Conservation (phyloP, 1,140 invertebrate species). For the Drosophila auraria region DNA sequence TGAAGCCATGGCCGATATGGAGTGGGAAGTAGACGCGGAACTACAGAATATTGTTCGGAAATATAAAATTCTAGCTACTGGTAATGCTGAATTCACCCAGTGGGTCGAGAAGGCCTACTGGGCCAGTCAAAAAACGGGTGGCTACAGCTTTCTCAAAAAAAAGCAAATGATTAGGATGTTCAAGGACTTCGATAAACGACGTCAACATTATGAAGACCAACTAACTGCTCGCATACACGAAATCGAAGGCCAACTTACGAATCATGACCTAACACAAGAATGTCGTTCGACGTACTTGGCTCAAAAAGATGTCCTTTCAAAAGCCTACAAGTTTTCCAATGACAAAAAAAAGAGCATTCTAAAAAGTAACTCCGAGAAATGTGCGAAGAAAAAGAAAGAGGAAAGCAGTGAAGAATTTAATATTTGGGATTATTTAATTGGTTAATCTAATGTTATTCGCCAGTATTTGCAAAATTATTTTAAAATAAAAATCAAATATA, state of each 20-base stretch:
- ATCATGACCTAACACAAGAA: background rate
- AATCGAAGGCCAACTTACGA: background rate
- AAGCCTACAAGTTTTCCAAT: background rate
- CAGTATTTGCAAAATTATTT: no score
- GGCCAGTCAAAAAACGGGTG: no score
- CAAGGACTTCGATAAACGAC: background rate
- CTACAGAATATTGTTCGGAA: background rate
- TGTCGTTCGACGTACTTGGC: background rate
- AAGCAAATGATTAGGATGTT: fast-evolving
- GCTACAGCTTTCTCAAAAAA: background rate
- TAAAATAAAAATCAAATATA: no score
- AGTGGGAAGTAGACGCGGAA: background rate
- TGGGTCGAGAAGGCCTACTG: background rate
- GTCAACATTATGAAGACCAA: background rate
- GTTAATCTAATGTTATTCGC: no score
- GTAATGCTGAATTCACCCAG: background rate
- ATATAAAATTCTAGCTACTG: background rate
- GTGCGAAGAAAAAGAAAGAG: background rate
- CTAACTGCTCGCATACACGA: background rate
- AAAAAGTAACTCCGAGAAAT: fast-evolving
- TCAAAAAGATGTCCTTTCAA: background rate
- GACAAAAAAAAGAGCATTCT: fast-evolving
- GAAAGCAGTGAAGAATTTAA: no score
- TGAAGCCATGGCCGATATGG: background rate
- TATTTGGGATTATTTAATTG: no score